These are phyloP conservation scores for Calliopsis andreniformis DNA, from an alignment of 1,140 invertebrate genomes.

Conservation along the genomic window DNA sequence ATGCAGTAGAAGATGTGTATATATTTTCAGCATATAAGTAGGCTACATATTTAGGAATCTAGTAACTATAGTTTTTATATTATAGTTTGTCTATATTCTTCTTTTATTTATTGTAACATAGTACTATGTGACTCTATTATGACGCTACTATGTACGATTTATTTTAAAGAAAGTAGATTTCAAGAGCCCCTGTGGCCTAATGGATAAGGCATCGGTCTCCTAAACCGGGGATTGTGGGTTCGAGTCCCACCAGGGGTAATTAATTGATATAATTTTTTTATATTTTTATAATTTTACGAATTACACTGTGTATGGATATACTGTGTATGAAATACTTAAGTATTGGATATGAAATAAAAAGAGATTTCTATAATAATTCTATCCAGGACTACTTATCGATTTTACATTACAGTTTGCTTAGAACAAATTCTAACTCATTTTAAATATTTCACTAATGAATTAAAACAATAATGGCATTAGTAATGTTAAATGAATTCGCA, in stretches of 20 bases:
- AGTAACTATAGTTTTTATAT: too few species aligned
- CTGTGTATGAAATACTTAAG: too few species aligned
- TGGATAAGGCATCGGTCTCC: conserved; percentile 80
- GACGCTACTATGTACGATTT: accelerated
- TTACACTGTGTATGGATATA: too few species aligned
- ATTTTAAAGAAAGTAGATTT: background rate
- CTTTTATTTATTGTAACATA: too few species aligned
- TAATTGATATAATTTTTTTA: conserved; percentile 60
- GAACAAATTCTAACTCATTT: too few species aligned
- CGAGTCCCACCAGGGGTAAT: conserved; percentile 78
- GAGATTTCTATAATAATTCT: too few species aligned
- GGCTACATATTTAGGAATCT: background rate
- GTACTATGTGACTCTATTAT: background rate
- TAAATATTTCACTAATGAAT: background rate
- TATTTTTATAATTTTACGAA: background rate
- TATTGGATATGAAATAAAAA: too few species aligned
- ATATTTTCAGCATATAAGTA: too few species aligned
- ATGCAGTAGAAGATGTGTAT: too few species aligned
- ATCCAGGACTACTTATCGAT: background rate
- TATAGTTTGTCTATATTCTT: too few species aligned
- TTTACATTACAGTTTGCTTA: background rate
- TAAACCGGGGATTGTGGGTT: conserved; percentile 80
- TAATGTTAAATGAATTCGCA: background rate
- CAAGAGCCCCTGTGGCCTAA: conserved; percentile 77
- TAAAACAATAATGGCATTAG: background rate